Conservation (phyloP, 2,113 vertebrate genomes). For the Aythya baeri region DNA sequence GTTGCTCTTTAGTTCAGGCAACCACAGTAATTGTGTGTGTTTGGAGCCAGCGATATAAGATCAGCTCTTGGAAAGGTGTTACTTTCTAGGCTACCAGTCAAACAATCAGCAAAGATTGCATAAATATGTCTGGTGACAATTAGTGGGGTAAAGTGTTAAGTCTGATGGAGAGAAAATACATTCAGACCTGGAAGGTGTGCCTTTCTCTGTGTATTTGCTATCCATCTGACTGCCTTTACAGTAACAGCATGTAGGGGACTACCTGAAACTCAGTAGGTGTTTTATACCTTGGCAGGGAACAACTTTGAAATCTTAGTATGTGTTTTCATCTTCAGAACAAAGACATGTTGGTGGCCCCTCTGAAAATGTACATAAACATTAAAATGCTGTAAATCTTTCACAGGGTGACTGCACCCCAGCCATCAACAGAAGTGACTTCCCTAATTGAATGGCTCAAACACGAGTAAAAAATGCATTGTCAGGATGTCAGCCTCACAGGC, state of each 20-base stretch:
- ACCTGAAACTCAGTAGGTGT: not conserved
- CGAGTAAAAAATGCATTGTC: not conserved
- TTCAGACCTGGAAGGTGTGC: not conserved
- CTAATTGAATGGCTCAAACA: not conserved
- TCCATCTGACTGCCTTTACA: not conserved
- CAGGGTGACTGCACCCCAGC: not conserved
- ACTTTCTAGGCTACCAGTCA: not conserved
- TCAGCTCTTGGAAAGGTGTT: not conserved
- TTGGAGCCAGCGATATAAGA: not conserved
- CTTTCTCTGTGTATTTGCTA: not conserved
- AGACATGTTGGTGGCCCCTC: not conserved
- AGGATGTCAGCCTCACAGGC: not conserved
- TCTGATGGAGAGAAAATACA: not conserved
- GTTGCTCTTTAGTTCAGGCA: not conserved
- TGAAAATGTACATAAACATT: not conserved
- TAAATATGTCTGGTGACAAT: not conserved
- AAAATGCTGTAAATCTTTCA: not conserved
- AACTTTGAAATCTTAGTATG: not conserved
- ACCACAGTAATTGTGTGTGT: not conserved
- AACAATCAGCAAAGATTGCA: not conserved
- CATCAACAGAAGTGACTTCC: not conserved
- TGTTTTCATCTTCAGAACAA: slow-evolving; percentile 14
- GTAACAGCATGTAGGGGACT: not conserved
- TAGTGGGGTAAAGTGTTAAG: not conserved
- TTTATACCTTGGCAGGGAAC: not conserved